Evolutionary conservation across 1,140 invertebrate genomes (phyloP).

Genomic region (Contarinia nasturtii): DNA sequence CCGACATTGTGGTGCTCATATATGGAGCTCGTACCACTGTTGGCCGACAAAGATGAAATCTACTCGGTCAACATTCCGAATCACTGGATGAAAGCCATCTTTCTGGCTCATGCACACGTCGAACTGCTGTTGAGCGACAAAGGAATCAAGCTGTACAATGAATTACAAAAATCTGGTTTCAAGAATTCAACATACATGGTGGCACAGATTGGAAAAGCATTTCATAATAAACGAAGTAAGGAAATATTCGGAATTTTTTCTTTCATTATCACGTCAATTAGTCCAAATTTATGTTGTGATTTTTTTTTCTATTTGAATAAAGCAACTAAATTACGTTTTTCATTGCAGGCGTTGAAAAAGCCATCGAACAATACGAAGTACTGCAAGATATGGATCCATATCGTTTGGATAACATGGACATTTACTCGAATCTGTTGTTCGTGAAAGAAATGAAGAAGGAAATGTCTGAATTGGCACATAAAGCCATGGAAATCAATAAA

Average conservation of each 20-base stretch:
- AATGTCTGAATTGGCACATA: slow-evolving; percentile 82
- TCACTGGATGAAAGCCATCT: slow-evolving; percentile 92
- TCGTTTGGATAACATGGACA: slow-evolving; percentile 87
- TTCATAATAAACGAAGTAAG: slow-evolving; percentile 78
- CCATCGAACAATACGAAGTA: slow-evolving; percentile 64
- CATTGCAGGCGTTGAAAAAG: slow-evolving; percentile 67
- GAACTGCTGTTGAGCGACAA: slow-evolving; percentile 83
- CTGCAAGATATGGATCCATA: slow-evolving; percentile 77
- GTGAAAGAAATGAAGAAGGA: slow-evolving; percentile 86
- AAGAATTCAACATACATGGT: slow-evolving; percentile 74
- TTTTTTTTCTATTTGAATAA: too few relatives aligned
- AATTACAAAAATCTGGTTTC: slow-evolving; percentile 61
- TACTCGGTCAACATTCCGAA: slow-evolving; percentile 51
- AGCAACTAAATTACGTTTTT: too few relatives aligned
- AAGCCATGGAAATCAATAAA: slow-evolving; percentile 85
- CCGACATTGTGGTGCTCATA: slow-evolving; percentile 87
- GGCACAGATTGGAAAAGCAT: slow-evolving; percentile 78
- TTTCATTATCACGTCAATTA: background rate
- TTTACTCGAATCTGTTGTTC: slow-evolving; percentile 90
- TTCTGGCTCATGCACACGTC: slow-evolving; percentile 74
- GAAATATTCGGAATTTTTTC: background rate
- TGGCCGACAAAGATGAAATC: slow-evolving; percentile 57
- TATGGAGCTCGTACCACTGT: slow-evolving; percentile 73
- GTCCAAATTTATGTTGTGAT: background rate
- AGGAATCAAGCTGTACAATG: slow-evolving; percentile 63